These are phyloP conservation scores for Anas georgica DNA, from an alignment of 2,797 vertebrate genomes.

Conservation along the genomic window DNA sequence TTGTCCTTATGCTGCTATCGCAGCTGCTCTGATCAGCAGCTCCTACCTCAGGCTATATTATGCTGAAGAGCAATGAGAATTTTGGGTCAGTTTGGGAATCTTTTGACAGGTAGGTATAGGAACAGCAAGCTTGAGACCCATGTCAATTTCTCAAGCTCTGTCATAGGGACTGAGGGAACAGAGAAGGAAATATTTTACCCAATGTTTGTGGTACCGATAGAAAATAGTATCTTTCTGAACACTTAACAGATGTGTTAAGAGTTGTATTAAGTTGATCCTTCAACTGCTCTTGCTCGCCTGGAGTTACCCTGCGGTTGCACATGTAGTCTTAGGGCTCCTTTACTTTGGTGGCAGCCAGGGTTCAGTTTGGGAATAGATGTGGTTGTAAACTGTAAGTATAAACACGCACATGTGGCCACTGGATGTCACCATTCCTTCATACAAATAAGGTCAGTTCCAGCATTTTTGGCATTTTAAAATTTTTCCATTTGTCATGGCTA, in stretches of 20 bases:
- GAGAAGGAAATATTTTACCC: not conserved
- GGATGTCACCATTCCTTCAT: constrained; percentile 53
- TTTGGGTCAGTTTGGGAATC: not conserved
- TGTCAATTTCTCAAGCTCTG: not conserved
- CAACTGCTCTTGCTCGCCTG: not conserved
- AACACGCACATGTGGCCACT: not conserved
- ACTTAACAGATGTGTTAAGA: not conserved
- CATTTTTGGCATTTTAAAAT: not conserved
- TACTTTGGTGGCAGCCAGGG: not conserved
- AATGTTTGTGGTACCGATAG: not conserved
- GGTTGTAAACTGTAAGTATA: not conserved
- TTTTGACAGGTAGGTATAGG: not conserved
- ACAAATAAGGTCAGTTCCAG: not conserved
- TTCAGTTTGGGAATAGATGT: not conserved
- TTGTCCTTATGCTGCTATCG: not conserved
- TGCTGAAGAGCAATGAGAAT: not conserved
- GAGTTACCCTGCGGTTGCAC: not conserved
- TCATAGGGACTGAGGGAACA: not conserved
- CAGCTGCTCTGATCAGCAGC: not conserved
- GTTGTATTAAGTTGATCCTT: not conserved
- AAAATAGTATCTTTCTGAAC: not conserved
- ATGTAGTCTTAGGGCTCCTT: not conserved
- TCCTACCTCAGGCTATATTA: not conserved
- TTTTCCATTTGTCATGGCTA: not conserved
- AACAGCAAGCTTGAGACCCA: not conserved